Conservation (phyloP, 2,888 invertebrate genomes). For the Strigamia transsilvanica region DNA sequence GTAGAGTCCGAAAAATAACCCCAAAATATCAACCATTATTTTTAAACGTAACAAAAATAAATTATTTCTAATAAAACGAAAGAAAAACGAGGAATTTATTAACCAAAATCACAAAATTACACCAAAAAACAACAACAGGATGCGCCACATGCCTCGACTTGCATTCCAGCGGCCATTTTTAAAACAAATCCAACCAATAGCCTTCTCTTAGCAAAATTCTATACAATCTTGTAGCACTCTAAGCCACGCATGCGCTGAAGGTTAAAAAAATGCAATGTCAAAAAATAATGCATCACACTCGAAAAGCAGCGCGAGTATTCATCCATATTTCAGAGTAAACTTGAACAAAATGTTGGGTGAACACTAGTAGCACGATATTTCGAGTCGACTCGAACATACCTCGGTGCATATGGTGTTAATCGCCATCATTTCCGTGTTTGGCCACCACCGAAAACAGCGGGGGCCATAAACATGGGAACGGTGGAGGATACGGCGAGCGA, state of each 20-base stretch:
- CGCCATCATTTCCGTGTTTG: constrained; percentile 26
- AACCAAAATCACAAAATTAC: background rate
- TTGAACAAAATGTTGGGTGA: background rate
- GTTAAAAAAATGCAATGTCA: background rate
- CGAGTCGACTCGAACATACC: background rate
- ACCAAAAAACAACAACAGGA: too few relatives aligned
- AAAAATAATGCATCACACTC: background rate
- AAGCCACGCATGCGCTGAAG: background rate
- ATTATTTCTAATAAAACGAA: background rate
- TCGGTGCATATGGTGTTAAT: background rate
- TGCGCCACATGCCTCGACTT: too few relatives aligned
- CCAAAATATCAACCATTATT: background rate
- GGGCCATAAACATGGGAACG: constrained; percentile 7
- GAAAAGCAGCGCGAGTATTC: background rate
- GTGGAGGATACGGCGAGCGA: background rate
- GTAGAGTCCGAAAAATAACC: background rate
- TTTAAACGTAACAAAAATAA: background rate
- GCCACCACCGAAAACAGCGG: background rate
- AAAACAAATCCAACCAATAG: too few relatives aligned
- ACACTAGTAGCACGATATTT: background rate
- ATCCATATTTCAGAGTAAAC: constrained; percentile 15
- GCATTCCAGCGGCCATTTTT: too few relatives aligned
- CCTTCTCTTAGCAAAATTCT: too few relatives aligned
- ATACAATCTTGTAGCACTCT: too few relatives aligned
- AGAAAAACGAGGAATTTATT: too few relatives aligned